Evolutionary conservation across 2,888 invertebrate species (phyloP), one percentile per base, ranked within the genome.

Genomic region (Encarsia formosa): DNA sequence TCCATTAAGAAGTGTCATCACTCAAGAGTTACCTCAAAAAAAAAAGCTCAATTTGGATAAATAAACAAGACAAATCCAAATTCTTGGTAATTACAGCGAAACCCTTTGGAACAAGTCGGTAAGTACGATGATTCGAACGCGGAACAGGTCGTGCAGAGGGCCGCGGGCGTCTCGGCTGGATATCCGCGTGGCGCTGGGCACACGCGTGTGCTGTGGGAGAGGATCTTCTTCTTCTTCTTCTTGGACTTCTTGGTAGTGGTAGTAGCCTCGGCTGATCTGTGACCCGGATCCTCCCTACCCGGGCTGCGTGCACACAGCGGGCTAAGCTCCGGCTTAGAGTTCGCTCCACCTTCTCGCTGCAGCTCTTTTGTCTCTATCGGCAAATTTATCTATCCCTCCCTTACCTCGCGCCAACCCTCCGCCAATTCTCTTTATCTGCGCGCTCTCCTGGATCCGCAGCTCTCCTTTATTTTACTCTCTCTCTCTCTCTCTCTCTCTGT

Each of bases 271-370:
- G 69, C 70, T 72, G 72, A 72, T 72, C 72, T 72, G 70, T 70
- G 72, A 72, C 72, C 72, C 72, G 72, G 72, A 72, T 73, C 72
- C 72, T 72, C 70, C 72, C 72, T 6, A 15, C 34, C n/a, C 34
- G 34, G n/a, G 34, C n/a, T 3, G n/a, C 34, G 34, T 6, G 34
- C 16, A 13, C 34, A 15, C n/a, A n/a, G 34, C 34, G n/a, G 6
- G 6, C 6, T 11, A 26, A 6, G 26, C 26, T 11, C 6, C 26
- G 34, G 34, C 34, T 15, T n/a, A n/a, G n/a, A n/a, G n/a, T n/a
- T n/a, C 8, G 16, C 34, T n/a, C 41, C 43, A 47, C 47, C 32
- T 42, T 31, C 34, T 34, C 34, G n/a, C 52, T 52, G 37, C n/a
- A 24, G 43, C 47, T 43, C 47, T 42, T 48, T 40, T 45, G 40